Base-by-base conservation (phyloP, 2,888 invertebrate species). In the Eudemis profundana region DNA sequence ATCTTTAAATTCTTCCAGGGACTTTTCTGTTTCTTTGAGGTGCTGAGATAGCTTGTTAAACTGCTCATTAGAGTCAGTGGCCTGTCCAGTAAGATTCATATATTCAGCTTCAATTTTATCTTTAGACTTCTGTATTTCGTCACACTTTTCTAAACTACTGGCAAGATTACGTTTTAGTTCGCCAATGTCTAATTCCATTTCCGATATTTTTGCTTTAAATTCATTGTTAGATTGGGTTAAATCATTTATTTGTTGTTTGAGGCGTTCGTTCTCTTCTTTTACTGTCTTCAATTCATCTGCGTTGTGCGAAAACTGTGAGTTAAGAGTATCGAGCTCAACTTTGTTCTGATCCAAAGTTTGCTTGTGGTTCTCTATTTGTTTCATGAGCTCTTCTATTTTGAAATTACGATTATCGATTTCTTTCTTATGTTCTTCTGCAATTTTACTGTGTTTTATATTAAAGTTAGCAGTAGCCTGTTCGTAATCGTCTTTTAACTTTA, bases 31-130 rank as follows among this genome's bases (percentile, higher is more conserved):
- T 15, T 89, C 88, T 72, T 93, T 91, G 0, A 94, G 79, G 71
- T 93, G 93, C 69, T 93, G 92, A 3, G 93, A 92, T 36, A 94
- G 79, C 71, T 93, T 91, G 63, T 89, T 84, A 54, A 94, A 89
- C 73, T 95, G 93, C 65, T 93, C 93, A 72, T 93, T 93, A 0
- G 94, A 94, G 78, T 95, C 93, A 14, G 92, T 93, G 0, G 94
- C 90, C 68, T 93, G 93, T 47, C 92, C 93, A 54, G 94, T 93
- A 40, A 95, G 78, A 75, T 90, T 92, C 57, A 93, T 84, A 68
- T 95, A 92, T 77, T 95, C 94, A 4, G 89, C 77, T 83, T 95
- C 94, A 17, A 93, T 83, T 61, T 93, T 93, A 14, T 91, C 93
- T 76, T 94, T 95, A 67, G 94, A 89, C 49, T 88, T 91, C 67